phyloP scores from a whole-genome alignment of 1,140 invertebrate species.

The Nasonia giraulti region DNA sequence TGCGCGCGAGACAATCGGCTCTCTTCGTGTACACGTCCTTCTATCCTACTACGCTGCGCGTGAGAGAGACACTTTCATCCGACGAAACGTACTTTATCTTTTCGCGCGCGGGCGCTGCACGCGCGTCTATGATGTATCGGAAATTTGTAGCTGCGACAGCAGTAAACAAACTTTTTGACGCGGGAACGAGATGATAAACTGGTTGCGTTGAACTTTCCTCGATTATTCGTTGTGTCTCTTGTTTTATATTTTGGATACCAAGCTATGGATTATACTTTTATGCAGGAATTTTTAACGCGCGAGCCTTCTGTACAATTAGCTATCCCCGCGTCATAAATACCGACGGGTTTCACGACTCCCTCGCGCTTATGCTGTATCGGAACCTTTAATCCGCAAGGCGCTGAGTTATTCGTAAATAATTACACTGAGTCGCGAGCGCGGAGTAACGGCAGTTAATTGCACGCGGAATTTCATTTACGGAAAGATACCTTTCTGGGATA shows the following conservation, averaged over 20 bases:
- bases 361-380: no score
- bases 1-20: slow-evolving; percentile 17
- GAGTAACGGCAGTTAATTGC: no score
- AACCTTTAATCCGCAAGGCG: no score
- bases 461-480: no score
- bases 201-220: background rate
- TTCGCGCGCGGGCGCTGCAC: background rate
- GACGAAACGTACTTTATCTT: slow-evolving; percentile 29
- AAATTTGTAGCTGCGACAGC: slow-evolving; percentile 14
- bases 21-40: no score
- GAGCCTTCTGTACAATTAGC: background rate
- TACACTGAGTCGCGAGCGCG: no score
- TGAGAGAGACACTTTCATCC: slow-evolving; percentile 9
- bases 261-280: no score
- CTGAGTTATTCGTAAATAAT: no score
- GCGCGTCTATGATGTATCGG: background rate
- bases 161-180: slow-evolving; percentile 28
- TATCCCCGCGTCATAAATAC: background rate
- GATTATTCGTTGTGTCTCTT: background rate
- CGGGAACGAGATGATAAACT: background rate
- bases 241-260: background rate
- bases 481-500: no score
- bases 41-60: background rate
- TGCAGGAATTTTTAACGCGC: no score
- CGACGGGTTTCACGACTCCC: no score